Conservation (phyloP, 2,113 vertebrate species). For the Megaceryle maxima region DNA sequence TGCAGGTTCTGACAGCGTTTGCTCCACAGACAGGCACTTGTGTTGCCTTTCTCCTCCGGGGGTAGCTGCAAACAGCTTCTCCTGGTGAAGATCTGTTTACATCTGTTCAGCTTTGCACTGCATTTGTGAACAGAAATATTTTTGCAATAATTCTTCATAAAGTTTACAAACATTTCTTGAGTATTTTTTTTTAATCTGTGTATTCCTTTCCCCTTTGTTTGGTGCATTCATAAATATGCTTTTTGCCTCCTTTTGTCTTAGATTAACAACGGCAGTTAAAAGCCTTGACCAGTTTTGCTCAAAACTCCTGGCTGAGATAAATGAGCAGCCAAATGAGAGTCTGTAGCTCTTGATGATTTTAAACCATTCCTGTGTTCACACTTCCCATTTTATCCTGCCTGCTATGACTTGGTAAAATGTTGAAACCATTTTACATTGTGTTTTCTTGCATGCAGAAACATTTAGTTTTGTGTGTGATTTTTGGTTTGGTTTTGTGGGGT, state of each 20-base stretch:
- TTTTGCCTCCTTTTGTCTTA: not conserved
- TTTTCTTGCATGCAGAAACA: not conserved
- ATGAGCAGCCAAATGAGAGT: fast-evolving
- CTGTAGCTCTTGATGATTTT: not conserved
- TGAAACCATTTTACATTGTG: not conserved
- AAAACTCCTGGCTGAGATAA: not conserved
- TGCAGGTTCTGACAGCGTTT: not conserved
- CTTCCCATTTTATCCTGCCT: not conserved
- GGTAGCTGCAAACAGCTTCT: not conserved
- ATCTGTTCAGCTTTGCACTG: not conserved
- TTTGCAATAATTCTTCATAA: not conserved
- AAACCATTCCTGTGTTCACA: not conserved
- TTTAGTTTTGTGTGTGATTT: not conserved
- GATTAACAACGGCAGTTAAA: not conserved
- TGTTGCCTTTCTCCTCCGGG: not conserved
- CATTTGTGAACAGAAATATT: not conserved
- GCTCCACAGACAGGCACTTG: not conserved
- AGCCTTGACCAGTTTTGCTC: not conserved
- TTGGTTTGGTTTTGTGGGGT: not conserved
- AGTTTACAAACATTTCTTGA: not conserved
- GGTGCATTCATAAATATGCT: not conserved
- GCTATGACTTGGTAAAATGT: not conserved
- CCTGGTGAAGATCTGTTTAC: not conserved
- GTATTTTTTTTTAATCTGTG: not conserved
- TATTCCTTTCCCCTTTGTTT: not conserved